Evolutionary conservation across 1,140 invertebrate genomes (phyloP), one percentile per base, ranked within the genome.

Genomic region (Micrasema longulum): DNA sequence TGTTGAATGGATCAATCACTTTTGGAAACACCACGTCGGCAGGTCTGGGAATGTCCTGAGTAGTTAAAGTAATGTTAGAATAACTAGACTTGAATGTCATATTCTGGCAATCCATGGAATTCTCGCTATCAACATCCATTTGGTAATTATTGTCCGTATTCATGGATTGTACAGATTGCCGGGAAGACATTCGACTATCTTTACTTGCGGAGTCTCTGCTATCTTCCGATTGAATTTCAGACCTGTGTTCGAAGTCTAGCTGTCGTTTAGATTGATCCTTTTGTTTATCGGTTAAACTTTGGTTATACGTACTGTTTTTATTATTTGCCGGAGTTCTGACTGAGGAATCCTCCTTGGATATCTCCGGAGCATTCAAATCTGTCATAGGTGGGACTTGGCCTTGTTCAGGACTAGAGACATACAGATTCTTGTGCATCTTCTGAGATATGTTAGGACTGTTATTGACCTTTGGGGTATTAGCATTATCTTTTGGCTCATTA

Each of bases 1-100:
- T 84, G 77, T 83, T 87, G 41, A 88, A 88, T 11, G 87, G 87
- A 82, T 88, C 87, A 43, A 87, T 84, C 36, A 80, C 70, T 75
- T 78, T 78, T 14, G 84, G 84, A 45, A 85, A 85, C 11, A 82
- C 82, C 55, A 85, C 84, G 69, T 82, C 80, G 5, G 84, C 83
- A 4, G 83, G 84, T 76, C 80, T 78, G 4, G 81, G 80, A 76
- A 85, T 82, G 48, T 85, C 84, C 78, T 80, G 82, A 12, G 84
- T 85, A 74, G 84, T 80, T 20, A 85, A 70, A 63, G 81, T 74
- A 69, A 81, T 84, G 65, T 85, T 85, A 18, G 83, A 85, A 77
- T 82, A 82, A 20, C 81, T 79, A 5, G 83, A 84, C 77, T 85
- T 85, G 66, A 80, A 85, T 55, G 80, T 77, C 12, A 76, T 77